Conservation (phyloP, 2,888 invertebrate genomes). For the Chloroclysta siterata region DNA sequence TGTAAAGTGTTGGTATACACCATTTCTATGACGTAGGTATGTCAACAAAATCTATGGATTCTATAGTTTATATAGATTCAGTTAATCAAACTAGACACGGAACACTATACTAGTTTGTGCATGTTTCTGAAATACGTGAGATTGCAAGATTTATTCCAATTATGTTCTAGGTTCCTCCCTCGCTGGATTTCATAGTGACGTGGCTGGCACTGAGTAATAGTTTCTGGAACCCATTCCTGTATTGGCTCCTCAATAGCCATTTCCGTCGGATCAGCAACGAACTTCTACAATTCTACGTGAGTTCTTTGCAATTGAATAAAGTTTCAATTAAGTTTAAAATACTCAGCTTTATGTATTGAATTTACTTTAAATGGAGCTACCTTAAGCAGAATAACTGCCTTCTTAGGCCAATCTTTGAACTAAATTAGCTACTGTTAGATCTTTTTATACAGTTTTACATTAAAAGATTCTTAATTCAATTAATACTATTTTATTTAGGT, state of each 20-base stretch:
- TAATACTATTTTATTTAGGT: no score
- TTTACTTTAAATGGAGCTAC: no score
- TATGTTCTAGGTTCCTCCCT: slow-evolving; percentile 87
- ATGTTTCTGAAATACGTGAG: slow-evolving; percentile 7
- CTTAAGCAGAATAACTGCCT: no score
- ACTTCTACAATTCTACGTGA: slow-evolving; percentile 90
- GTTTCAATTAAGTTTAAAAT: neutral
- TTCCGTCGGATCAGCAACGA: slow-evolving; percentile 92
- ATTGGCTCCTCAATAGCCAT: slow-evolving; percentile 94
- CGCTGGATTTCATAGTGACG: slow-evolving; percentile 93
- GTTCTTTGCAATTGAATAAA: slow-evolving; percentile 46
- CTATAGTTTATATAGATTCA: no score
- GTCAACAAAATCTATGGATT: no score
- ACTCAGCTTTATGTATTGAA: no score
- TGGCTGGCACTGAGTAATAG: slow-evolving; percentile 95
- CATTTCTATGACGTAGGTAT: no score
- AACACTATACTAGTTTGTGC: neutral
- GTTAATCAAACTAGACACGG: neutral
- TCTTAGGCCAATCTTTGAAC: no score
- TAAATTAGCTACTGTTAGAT: no score
- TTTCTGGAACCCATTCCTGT: slow-evolving; percentile 95
- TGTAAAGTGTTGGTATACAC: no score
- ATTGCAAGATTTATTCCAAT: slow-evolving; percentile 25
- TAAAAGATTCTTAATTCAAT: no score
- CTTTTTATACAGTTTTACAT: no score